A percentile compares a stretch with the other conserved stretches of the same genome.
phyloP scores from a whole-genome alignment of 2,113 vertebrate species.

The Ancistrus triradiatus region DNA sequence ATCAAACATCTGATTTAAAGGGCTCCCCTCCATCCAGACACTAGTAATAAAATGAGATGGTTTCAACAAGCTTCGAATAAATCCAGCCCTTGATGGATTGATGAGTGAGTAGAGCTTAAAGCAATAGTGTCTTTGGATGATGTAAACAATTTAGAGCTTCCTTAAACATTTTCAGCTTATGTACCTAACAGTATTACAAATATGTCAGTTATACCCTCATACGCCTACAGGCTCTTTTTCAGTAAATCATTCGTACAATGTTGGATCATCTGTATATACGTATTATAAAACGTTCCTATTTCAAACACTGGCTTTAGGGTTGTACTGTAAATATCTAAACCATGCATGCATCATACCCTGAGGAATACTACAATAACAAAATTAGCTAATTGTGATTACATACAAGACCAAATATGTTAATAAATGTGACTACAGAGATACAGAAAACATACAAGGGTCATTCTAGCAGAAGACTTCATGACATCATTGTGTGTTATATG shows the following conservation, averaged over 20 bases:
- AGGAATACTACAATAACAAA: slow-evolving; percentile 7
- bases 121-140: slow-evolving; percentile 17
- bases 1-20: too few species aligned
- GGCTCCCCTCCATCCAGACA: too few species aligned
- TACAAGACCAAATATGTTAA: not conserved
- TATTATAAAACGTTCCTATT: not conserved
- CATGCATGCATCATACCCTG: slow-evolving; percentile 31
- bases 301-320: slow-evolving; percentile 2
- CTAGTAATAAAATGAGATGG: too few species aligned
- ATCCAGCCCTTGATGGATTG: slow-evolving; percentile 9
- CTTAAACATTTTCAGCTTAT: not conserved
- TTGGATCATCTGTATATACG: too few species aligned
- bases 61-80: not conserved
- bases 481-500: too few species aligned
- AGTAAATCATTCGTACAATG: not conserved
- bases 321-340: slow-evolving; percentile 10
- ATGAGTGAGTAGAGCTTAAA: slow-evolving; percentile 2
- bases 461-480: too few species aligned
- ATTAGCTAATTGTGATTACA: not conserved
- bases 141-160: slow-evolving; percentile 6
- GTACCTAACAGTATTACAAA: not conserved
- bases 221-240: not conserved
- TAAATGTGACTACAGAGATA: not conserved
- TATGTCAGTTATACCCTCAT: not conserved
- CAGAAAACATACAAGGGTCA: not conserved